Base-by-base conservation (phyloP, 2,888 invertebrate genomes). In the Eledona agricola region DNA sequence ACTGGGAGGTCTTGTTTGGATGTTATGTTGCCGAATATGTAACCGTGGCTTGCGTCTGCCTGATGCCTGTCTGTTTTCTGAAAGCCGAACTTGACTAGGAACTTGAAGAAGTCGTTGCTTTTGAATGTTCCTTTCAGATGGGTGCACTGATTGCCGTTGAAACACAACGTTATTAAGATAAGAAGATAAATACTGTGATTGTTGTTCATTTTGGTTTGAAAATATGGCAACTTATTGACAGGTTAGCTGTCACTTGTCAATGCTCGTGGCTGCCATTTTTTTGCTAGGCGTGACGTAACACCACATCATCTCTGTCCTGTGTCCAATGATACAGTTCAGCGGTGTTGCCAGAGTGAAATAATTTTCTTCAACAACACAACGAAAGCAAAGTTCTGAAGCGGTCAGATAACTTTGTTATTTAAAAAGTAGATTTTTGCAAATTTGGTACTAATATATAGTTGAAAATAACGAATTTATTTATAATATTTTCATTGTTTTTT, bases 1-100 rank as follows among this genome's bases (percentile, higher is more conserved):
- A 81, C 81, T 50, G 82, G 80, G 66, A 88, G 86, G 46, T 83
- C 80, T 31, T 81, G 78, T 58, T 79, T 81, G 0, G 91, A 83
- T 13, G 96, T 93, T 31, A 97, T 85, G 75, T 97, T 97, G 6
- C 98, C 98, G 74, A 93, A 98, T 66, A 98, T 93, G 76, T 93
- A 97, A 32, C 97, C 97, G 77, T 90, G 89, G 60, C 95, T 93
- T 70, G 91, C 88, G 64, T 87, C 88, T 67, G 87, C 85, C 64
- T 88, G 86, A 74, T 93, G 89, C 26, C 87, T 83, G 75, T 94
- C 93, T 6, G 96, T 96, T 78, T 96, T 95, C 78, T 97, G 96
- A 74, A 97, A 93, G 50, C 96, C 97, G 77, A 96, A 98, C 77
- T 96, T 96, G 11, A 93, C 85, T 40, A 98, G 80, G 77, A 97